A percentile compares a stretch with the other conserved stretches of the same genome.
phyloP scores from a whole-genome alignment of 2,113 vertebrate genomes.

The Cyanoderma ruficeps region DNA sequence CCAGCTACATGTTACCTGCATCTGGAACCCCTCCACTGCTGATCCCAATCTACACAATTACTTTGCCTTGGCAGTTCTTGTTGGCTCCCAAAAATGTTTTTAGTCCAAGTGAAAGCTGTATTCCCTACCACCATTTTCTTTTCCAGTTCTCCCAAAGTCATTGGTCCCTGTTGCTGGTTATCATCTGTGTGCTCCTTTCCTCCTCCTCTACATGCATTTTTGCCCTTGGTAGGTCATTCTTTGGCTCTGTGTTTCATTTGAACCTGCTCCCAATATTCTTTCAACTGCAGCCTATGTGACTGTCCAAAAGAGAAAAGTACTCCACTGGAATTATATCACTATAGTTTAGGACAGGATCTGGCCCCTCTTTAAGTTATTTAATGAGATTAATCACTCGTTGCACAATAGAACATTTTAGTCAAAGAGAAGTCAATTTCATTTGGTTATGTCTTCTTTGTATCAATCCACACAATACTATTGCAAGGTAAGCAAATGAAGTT shows the following conservation, averaged over 20 bases:
- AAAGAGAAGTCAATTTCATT: constrained; percentile 27
- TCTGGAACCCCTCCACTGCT: constrained; percentile 6
- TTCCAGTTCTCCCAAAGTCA: background rate
- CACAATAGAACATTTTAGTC: constrained; percentile 37
- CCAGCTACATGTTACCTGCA: background rate
- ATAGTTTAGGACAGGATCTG: background rate
- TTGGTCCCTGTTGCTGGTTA: background rate
- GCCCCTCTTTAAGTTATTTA: background rate
- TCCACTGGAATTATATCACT: background rate
- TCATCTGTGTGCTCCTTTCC: background rate
- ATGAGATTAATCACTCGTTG: constrained; percentile 5
- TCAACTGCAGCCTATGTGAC: background rate
- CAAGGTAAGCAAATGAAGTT: background rate
- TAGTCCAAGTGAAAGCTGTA: background rate
- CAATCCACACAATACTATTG: background rate
- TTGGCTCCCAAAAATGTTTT: constrained; percentile 4
- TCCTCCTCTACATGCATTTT: background rate
- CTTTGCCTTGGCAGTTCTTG: constrained; percentile 40
- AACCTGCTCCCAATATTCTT: background rate
- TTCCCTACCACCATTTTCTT: background rate
- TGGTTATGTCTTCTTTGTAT: background rate
- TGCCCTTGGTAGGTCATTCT: background rate
- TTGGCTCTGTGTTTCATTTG: background rate
- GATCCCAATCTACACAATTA: constrained; percentile 34
- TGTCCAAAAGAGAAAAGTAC: background rate